phyloP scores from a whole-genome alignment of 2,888 invertebrate genomes.

The Mythimna impura region DNA sequence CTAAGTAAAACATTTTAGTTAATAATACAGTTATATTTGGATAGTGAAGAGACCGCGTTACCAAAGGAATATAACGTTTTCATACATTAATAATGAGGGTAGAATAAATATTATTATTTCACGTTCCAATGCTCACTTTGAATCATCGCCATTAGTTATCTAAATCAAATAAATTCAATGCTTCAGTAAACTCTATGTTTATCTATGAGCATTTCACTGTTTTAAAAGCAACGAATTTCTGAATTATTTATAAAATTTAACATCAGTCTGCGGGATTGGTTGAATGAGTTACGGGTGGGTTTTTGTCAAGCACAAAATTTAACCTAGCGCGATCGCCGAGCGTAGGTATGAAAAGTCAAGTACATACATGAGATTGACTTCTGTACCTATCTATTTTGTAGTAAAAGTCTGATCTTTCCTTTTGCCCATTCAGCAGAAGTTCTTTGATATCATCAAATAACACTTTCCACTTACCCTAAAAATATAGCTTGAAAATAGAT shows the following conservation, averaged over 20 bases:
- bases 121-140: conserved; percentile 21
- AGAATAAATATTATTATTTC: conserved; percentile 25
- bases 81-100: conserved; percentile 33
- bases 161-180: conserved; percentile 10
- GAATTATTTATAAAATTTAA: too few species aligned
- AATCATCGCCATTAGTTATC: conserved; percentile 1
- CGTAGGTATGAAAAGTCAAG: too few species aligned
- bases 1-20: background rate
- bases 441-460: too few species aligned
- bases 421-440: too few species aligned
- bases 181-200: conserved; percentile 7
- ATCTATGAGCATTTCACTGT: background rate
- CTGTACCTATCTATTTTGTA: too few species aligned
- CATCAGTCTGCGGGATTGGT: too few species aligned
- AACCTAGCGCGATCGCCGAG: too few species aligned
- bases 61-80: conserved; percentile 19
- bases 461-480: too few species aligned
- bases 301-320: background rate
- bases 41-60: conserved; percentile 2
- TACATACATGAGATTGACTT: too few species aligned
- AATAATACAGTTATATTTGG: conserved; percentile 19
- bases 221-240: background rate
- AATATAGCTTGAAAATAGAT: too few species aligned
- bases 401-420: too few species aligned
- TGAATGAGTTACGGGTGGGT: background rate